Evolutionary conservation across 2,888 invertebrate genomes (phyloP).

Genomic region (Tenthredo livida): DNA sequence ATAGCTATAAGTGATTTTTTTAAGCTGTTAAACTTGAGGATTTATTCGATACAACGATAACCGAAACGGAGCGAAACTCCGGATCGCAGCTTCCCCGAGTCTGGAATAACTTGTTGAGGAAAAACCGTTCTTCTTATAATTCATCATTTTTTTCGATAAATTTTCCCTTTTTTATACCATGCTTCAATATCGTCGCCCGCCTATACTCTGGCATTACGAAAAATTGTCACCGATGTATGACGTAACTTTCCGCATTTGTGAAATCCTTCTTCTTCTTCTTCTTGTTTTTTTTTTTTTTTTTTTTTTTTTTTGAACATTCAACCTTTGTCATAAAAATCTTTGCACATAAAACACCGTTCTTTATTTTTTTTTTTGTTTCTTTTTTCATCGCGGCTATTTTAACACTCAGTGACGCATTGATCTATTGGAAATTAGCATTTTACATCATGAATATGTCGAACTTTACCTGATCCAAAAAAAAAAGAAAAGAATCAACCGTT

Average conservation of each 20-base stretch:
- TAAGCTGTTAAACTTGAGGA: not conserved
- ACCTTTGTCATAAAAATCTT: not conserved
- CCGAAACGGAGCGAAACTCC: not conserved
- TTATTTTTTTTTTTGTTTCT: not conserved
- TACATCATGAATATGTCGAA: not conserved
- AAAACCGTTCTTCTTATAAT: not conserved
- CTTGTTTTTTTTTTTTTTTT: not conserved
- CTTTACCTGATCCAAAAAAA: not conserved
- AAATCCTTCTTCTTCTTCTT: not conserved
- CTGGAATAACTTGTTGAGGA: not conserved
- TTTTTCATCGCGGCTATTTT: not conserved
- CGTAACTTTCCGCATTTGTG: not conserved
- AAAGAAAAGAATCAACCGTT: not conserved
- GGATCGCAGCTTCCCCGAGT: not conserved
- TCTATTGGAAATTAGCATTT: not conserved
- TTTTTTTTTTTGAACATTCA: not conserved
- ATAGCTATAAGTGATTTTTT: not conserved
- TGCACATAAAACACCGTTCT: not conserved
- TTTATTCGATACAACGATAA: not conserved
- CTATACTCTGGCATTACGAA: not conserved
- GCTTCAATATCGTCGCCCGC: not conserved
- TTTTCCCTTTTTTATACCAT: not conserved
- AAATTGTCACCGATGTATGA: not conserved
- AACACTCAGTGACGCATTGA: not conserved
- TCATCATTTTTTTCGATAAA: not conserved